Base-by-base conservation (phyloP, 2,113 vertebrate genomes). In the Rafetus swinhoei region DNA sequence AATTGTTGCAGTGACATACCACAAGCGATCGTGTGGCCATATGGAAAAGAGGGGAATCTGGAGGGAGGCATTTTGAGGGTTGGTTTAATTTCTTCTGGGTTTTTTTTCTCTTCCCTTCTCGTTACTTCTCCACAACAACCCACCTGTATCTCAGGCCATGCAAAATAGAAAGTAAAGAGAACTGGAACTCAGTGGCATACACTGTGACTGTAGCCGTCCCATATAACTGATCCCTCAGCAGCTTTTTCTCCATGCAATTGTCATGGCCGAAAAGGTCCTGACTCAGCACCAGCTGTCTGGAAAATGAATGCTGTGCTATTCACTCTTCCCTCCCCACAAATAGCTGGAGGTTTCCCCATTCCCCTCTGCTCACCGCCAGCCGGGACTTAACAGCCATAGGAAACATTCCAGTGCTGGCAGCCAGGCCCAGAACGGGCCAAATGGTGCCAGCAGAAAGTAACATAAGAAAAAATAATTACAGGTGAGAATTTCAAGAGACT, bases 231-330 rank as follows among this genome's bases (percentile, higher is more conserved):
- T 82, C 79, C 86, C 89, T 24, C 2, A 0, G 12, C 50, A 85
- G 95, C 92, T 90, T 93, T 45, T 88, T 84, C 86, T 87, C 93
- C 93, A n/a, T 1, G 0, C 86, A 27, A 76, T 9, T 92, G 91
- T 90, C 21, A 0, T 90, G 72, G 92, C 69, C 25, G 81, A 5
- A 93, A 93, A 77, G 90, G 72, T 29, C 94, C 92, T 87, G 93
- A 94, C 93, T 95, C 94, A 96, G 92, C 94, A 96, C 45, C 97
- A 96, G 93, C 87, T 95, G 97, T 32, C 81, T 93, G 92, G 94
- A 62, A 86, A 95, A 95, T 90, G 83, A 90, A 94, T 94, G 92
- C 88, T 4, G 12, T 82, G 60, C 84, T 62, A 59, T 86, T 89
- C 79, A 87, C 81, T 92, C 81, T 90, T 77, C 72, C 87, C 8